Conservation (phyloP, 2,113 vertebrate species). For the Myanophis thanlyinensis region DNA sequence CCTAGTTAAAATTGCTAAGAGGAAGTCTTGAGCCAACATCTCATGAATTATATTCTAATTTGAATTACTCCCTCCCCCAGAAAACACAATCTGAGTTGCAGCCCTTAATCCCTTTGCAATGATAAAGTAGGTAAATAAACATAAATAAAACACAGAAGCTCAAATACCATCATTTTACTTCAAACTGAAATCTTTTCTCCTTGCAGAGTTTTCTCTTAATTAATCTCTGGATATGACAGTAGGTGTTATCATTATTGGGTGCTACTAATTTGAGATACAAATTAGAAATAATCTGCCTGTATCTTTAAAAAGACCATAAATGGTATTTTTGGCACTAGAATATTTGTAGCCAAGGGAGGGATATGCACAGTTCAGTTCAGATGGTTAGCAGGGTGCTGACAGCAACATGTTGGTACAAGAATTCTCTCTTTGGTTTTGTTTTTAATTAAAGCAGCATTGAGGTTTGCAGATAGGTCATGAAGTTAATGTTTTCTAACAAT, state of each 20-base stretch:
- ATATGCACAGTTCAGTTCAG: conserved; percentile 57
- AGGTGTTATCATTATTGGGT: conserved; percentile 38
- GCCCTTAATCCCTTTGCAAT: conserved; percentile 20
- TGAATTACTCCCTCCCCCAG: not conserved
- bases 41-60: conserved; percentile 51
- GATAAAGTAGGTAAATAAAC: conserved; percentile 17
- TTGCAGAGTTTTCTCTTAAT: conserved; percentile 14
- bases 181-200: conserved; percentile 20
- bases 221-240: conserved; percentile 33
- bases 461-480: conserved; percentile 66
- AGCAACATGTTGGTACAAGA: conserved; percentile 70
- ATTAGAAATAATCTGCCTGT: conserved; percentile 50
- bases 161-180: not conserved
- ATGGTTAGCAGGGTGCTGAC: conserved; percentile 69
- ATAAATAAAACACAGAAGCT: not conserved
- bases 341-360: conserved; percentile 9
- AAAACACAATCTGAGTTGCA: not conserved
- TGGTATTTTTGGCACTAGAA: conserved; percentile 49
- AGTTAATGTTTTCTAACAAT: conserved; percentile 65
- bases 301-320: conserved; percentile 56
- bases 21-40: conserved; percentile 43
- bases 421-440: conserved; percentile 65
- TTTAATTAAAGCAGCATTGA: conserved; percentile 68
- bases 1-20: not conserved
- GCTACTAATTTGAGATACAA: conserved; percentile 37